Percentiles rank a stretch among this genome's conserved stretches.
These are phyloP conservation scores for Epinotia nisella DNA, from an alignment of 2,888 invertebrate species.

Conservation along the genomic window DNA sequence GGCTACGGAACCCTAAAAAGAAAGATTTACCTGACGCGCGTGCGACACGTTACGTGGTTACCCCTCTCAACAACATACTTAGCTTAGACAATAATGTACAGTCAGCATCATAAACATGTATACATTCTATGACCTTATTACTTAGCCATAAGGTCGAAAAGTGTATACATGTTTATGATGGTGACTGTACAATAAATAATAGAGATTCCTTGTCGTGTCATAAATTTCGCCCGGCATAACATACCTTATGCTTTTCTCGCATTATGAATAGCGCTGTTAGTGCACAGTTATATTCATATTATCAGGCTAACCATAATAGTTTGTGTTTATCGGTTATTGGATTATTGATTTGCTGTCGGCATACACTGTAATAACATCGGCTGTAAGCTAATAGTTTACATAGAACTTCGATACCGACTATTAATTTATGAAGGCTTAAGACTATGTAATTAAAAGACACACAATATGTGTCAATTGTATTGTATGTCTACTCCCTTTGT, in stretches of 20 bases:
- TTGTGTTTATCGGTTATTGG: not conserved
- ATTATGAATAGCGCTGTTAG: slow-evolving; percentile 32
- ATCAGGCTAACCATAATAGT: slow-evolving; percentile 2
- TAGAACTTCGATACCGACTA: too few species aligned
- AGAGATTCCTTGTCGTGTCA: slow-evolving; percentile 26
- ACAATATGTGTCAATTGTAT: too few species aligned
- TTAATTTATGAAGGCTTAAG: too few species aligned
- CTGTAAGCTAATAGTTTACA: not conserved
- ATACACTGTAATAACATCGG: not conserved
- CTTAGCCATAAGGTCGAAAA: too few species aligned
- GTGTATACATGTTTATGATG: too few species aligned
- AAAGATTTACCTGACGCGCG: too few species aligned
- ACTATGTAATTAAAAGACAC: too few species aligned
- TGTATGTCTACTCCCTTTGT: too few species aligned
- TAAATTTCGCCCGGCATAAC: slow-evolving; percentile 31
- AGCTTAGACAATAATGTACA: slow-evolving; percentile 19
- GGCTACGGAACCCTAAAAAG: too few species aligned
- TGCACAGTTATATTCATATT: slow-evolving; percentile 17
- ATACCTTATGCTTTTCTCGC: slow-evolving; percentile 34
- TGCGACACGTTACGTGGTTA: not conserved
- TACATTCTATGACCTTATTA: too few species aligned
- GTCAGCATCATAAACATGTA: too few species aligned
- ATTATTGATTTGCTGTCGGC: not conserved
- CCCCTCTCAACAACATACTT: not conserved
- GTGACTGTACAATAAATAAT: too few species aligned